Percentiles rank a stretch among this genome's conserved stretches.
Conservation (phyloP, 2,113 vertebrate genomes). For the Hippocampus zosterae region DNA sequence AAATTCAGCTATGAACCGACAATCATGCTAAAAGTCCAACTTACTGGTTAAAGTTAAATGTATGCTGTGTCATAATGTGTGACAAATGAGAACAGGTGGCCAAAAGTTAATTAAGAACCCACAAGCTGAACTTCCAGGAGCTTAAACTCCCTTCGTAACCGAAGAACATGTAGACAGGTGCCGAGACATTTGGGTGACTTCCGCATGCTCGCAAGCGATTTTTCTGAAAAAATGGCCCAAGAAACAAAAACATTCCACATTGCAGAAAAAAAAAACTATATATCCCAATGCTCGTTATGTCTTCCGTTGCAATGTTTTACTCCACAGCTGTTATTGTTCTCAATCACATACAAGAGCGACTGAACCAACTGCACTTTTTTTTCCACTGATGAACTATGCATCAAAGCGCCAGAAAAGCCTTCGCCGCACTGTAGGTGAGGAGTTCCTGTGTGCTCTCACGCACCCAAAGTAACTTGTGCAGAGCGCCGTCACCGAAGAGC, state of each 20-base stretch:
- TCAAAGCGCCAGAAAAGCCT: slow-evolving; percentile 48
- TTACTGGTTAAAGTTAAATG: neutral
- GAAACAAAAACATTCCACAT: slow-evolving; percentile 47
- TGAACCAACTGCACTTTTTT: slow-evolving; percentile 63
- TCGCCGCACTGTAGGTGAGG: slow-evolving; percentile 60
- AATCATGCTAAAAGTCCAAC: neutral
- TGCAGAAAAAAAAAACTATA: slow-evolving; percentile 29
- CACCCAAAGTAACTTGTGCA: slow-evolving; percentile 48
- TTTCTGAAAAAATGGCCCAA: slow-evolving; percentile 51
- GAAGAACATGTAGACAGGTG: neutral
- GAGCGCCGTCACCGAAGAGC: slow-evolving; percentile 36
- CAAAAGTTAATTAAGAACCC: slow-evolving; percentile 9
- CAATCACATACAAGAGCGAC: slow-evolving; percentile 48
- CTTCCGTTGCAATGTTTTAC: slow-evolving; percentile 49
- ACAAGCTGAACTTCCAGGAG: slow-evolving; percentile 24
- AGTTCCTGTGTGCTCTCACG: slow-evolving; percentile 49
- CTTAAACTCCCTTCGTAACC: neutral
- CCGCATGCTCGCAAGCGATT: slow-evolving; percentile 19
- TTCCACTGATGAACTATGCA: slow-evolving; percentile 67
- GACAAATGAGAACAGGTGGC: neutral
- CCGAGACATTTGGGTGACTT: slow-evolving; percentile 29
- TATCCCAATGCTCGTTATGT: slow-evolving; percentile 63
- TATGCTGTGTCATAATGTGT: neutral
- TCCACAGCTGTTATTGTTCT: slow-evolving; percentile 60
- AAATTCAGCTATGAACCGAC: too few relatives aligned